phyloP scores from a whole-genome alignment of 53 echinoderm and acorn worm species.

The Astropecten irregularis region DNA sequence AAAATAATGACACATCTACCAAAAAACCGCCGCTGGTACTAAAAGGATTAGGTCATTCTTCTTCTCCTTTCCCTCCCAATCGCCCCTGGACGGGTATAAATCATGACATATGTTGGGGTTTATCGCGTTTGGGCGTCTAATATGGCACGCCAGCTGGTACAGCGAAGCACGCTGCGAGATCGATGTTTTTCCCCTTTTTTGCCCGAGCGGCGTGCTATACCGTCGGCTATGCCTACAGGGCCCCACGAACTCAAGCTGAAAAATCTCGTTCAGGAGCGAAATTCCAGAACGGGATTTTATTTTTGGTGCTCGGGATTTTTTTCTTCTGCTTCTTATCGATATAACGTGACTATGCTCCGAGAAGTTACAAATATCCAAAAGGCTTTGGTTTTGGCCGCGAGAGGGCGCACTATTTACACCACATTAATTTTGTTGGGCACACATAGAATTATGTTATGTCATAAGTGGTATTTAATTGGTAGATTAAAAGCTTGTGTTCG shows the following conservation, averaged over 20 bases:
- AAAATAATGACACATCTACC: conserved; percentile 12
- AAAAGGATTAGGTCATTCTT: conserved; percentile 1
- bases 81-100: neutral
- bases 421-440: too few relatives aligned
- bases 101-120: conserved; percentile 49
- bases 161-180: conserved; percentile 11
- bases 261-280: too few relatives aligned
- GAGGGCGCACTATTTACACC: neutral
- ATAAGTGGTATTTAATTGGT: too few relatives aligned
- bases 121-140: neutral
- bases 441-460: too few relatives aligned
- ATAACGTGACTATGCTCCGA: neutral
- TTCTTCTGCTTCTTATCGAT: neutral
- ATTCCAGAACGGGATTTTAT: too few relatives aligned
- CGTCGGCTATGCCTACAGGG: neutral
- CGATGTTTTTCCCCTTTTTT: conserved; percentile 27
- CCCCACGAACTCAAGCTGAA: neutral
- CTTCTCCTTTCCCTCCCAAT: neutral
- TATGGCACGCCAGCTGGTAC: conserved; percentile 23
- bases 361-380: neutral
- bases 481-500: too few relatives aligned
- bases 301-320: neutral
- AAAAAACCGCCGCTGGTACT: conserved; percentile 16
- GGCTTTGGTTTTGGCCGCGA: neutral
- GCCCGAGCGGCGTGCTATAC: conserved; percentile 34